Conservation (phyloP, 2,113 vertebrate species). For the Oreochromis spilurus region DNA sequence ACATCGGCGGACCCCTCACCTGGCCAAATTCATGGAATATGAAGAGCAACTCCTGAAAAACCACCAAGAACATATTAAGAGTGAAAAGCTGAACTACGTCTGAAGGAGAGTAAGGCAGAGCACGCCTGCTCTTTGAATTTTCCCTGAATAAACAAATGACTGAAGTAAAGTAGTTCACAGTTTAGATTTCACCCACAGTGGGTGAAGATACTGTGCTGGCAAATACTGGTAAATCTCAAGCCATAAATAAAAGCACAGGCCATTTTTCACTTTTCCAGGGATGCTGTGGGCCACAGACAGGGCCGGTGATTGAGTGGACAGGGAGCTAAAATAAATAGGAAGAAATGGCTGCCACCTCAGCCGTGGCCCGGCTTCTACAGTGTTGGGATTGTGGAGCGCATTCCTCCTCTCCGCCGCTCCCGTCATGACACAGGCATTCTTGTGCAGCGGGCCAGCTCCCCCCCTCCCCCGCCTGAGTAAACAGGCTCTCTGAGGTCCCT, state of each 20-base stretch:
- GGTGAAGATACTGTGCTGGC: not conserved
- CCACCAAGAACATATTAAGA: not conserved
- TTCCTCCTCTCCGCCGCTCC: constrained; percentile 60
- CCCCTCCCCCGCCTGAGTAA: constrained; percentile 53
- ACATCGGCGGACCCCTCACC: not conserved
- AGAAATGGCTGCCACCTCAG: constrained; percentile 58
- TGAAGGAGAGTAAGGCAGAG: not conserved
- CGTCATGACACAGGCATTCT: constrained; percentile 73
- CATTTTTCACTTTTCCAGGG: constrained; percentile 46
- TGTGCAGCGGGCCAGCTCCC: constrained; percentile 34
- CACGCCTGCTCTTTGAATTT: not conserved
- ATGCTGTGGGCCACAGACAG: constrained; percentile 43
- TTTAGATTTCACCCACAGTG: not conserved
- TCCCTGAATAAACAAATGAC: not conserved
- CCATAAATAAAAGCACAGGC: constrained; percentile 35
- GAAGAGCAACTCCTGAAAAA: not conserved
- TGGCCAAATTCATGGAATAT: not conserved
- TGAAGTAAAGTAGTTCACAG: not conserved
- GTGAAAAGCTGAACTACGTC: not conserved
- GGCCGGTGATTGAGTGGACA: constrained; percentile 51
- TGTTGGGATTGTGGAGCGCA: constrained; percentile 70
- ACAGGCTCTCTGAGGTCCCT: constrained; percentile 67
- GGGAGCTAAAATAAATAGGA: constrained; percentile 63
- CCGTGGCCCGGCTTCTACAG: constrained; percentile 66
- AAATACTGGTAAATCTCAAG: not conserved